A percentile compares a stretch with the other conserved stretches of the same genome.
phyloP scores from a whole-genome alignment of 2,888 invertebrate genomes.

The Gibbula magus region DNA sequence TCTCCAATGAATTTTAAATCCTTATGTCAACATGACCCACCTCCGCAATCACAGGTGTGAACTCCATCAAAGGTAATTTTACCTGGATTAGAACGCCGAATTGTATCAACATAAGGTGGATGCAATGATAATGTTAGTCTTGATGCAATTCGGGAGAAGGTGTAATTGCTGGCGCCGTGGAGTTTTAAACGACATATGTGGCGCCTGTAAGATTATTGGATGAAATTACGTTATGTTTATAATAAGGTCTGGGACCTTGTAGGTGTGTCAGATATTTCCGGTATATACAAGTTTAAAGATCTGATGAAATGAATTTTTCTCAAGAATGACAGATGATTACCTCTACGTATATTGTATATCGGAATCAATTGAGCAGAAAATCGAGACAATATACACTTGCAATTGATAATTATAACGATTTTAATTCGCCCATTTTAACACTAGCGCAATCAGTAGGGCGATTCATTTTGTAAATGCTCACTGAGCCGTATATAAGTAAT shows the following conservation, averaged over 20 bases:
- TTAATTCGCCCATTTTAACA: too few species aligned
- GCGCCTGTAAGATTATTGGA: background rate
- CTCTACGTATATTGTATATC: too few species aligned
- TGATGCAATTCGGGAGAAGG: background rate
- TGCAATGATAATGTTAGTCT: background rate
- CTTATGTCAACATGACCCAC: slow-evolving; percentile 2
- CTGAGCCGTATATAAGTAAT: too few species aligned
- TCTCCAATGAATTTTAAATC: background rate
- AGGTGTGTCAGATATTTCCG: too few species aligned
- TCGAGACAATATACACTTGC: too few species aligned
- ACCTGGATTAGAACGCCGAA: background rate
- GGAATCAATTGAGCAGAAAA: too few species aligned
- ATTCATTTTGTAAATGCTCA: too few species aligned
- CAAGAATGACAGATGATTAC: too few species aligned
- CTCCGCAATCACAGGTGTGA: background rate
- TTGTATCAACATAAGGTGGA: background rate
- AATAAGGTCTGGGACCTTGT: background rate
- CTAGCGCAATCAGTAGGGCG: too few species aligned
- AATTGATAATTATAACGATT: too few species aligned
- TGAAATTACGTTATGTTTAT: background rate
- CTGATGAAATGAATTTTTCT: too few species aligned
- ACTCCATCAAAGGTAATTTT: background rate
- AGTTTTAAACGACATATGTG: background rate
- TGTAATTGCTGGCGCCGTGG: background rate
- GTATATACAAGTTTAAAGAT: too few species aligned